Evolutionary conservation across 2,888 invertebrate genomes (phyloP).

Genomic region (Dasysyrphus albostriatus): DNA sequence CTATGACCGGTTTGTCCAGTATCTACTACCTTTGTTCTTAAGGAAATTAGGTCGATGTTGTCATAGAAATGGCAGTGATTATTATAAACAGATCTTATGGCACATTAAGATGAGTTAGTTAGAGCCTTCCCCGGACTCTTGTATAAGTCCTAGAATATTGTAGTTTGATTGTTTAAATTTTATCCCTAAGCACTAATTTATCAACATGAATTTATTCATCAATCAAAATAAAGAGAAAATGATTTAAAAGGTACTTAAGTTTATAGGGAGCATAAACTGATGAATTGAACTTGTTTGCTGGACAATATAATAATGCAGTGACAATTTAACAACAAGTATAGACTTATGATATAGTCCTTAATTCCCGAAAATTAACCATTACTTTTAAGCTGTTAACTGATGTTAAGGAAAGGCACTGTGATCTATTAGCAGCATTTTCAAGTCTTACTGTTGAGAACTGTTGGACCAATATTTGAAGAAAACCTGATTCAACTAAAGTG

Average conservation of each 20-base stretch:
- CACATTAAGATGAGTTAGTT: slow-evolving; percentile 11
- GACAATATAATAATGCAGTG: neutral
- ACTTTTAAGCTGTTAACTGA: no score
- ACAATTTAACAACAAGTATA: no score
- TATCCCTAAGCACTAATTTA: slow-evolving; percentile 13
- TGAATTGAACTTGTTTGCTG: neutral
- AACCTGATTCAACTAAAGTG: no score
- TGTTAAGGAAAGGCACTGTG: no score
- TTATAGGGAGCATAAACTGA: neutral
- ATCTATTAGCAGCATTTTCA: no score
- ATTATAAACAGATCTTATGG: slow-evolving; percentile 42
- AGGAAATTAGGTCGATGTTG: slow-evolving; percentile 62
- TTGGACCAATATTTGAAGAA: no score
- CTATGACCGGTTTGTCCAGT: neutral
- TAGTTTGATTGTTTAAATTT: neutral
- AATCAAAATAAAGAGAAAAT: slow-evolving; percentile 11
- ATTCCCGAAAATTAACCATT: no score
- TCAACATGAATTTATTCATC: slow-evolving; percentile 13
- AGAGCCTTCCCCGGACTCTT: no score
- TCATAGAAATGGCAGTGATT: slow-evolving; percentile 58
- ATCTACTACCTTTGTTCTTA: neutral
- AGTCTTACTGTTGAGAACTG: no score
- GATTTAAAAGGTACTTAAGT: neutral
- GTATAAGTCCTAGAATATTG: neutral
- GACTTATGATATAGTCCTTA: no score